Evolutionary conservation across 1,140 invertebrate species (phyloP), one percentile per base, ranked within the genome.

Genomic region (Drosophila cardini): DNA sequence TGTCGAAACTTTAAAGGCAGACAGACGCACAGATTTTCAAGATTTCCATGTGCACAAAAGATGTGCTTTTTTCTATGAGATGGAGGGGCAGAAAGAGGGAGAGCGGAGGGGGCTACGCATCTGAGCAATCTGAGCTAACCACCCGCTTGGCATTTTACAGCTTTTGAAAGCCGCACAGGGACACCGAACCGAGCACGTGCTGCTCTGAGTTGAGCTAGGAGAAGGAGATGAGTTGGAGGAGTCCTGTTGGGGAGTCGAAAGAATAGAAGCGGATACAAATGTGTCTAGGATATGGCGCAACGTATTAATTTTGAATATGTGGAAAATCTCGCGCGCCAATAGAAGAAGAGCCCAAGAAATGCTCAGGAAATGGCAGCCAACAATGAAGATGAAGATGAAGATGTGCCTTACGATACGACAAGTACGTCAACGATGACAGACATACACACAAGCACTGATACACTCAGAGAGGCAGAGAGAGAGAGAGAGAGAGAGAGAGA

Each of bases 281-380:
- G 84, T 73, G 84, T 80, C 80, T 89, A 87, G 84, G 80, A 89
- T 84, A 83, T 84, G 79, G 78, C 76, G 72, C 52, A 87, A 87
- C 84, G 84, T 80, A 87, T 87, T 87, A 87, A 87, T 87, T 87
- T 87, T 87, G 84, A 87, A 87, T 87, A 89, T 89, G 80, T 89
- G 85, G 80, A 87, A 80, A 89, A 84, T 87, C 76, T 87, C 83
- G 84, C 83, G 86, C 69, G 45, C 30, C 69, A 57, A 56, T 42
- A 64, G 42, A 15, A 64, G 32, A 64, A 42, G 26, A 64, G 32
- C 58, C 57, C 48, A 71, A 32, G 26, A 56, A 26, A 21, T 58
- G 76, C 67, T 55, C 67, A 79, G 84, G 83, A 84, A 89, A 89
- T 84, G 83, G 72, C 80, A 78, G 73, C 65, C 76, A 87, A 87